These are phyloP conservation scores for Dasyornis broadbenti DNA, from an alignment of 2,113 vertebrate genomes.

Conservation along the genomic window DNA sequence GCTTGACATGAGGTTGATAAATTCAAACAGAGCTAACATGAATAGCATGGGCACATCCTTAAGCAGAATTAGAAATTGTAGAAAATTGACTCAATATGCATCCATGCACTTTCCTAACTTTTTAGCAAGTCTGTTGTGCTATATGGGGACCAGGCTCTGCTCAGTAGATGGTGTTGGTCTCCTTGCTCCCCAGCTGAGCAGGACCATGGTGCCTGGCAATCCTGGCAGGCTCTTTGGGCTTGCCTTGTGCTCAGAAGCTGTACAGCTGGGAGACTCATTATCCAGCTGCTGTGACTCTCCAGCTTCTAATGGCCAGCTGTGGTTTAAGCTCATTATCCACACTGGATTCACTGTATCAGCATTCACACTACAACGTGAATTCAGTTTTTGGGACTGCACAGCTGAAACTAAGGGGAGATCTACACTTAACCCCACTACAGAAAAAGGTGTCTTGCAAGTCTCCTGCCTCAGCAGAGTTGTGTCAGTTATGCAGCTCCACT, in stretches of 20 bases:
- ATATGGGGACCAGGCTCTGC: not conserved
- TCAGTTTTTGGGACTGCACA: not conserved
- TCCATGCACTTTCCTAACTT: not conserved
- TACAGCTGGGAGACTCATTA: not conserved
- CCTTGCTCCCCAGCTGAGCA: not conserved
- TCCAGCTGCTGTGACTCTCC: not conserved
- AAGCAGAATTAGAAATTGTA: not conserved
- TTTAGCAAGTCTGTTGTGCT: not conserved
- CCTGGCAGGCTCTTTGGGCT: not conserved
- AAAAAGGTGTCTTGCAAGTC: not conserved
- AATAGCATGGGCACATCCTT: not conserved
- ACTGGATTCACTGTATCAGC: not conserved
- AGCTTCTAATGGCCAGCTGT: not conserved
- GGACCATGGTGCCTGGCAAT: not conserved
- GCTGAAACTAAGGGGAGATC: not conserved
- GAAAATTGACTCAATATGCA: not conserved
- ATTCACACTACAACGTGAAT: not conserved
- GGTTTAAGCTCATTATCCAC: not conserved
- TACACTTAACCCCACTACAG: not conserved
- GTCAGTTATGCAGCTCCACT: not conserved
- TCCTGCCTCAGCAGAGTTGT: not conserved
- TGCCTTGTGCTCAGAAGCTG: not conserved
- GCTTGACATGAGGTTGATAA: not conserved
- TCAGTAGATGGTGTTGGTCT: not conserved
- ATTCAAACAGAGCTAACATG: not conserved